Percentiles rank a stretch among this genome's conserved stretches.
phyloP scores from a whole-genome alignment of 2,797 vertebrate genomes.

The Rhynchotus rufescens region DNA sequence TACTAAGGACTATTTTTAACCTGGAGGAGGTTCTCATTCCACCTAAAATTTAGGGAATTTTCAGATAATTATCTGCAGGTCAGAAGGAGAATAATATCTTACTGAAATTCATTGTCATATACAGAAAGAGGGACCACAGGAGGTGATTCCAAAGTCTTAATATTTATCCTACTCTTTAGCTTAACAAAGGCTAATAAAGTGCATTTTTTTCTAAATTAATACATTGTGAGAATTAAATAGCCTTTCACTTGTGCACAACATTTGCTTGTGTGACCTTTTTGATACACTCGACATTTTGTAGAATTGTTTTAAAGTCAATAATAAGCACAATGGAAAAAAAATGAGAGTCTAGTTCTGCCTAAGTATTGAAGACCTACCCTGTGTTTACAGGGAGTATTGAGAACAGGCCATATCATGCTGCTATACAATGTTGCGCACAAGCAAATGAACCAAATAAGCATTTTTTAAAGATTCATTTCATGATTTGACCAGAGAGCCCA shows the following conservation, averaged over 20 bases:
- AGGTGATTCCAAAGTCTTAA: background rate
- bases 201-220: background rate
- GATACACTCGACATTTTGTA: background rate
- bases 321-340: background rate
- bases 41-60: background rate
- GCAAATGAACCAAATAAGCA: background rate
- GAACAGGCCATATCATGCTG: accelerated
- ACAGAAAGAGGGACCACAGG: background rate
- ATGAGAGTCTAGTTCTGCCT: background rate
- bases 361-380: background rate
- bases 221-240: background rate
- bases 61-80: background rate
- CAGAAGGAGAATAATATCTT: background rate
- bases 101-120: background rate
- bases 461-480: background rate
- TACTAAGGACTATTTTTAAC: background rate
- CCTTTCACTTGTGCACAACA: background rate
- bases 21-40: background rate
- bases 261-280: background rate
- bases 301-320: background rate
- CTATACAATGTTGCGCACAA: background rate
- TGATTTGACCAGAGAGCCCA: accelerated
- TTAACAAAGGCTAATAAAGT: background rate
- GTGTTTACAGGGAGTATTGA: background rate
- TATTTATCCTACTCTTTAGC: background rate